phyloP scores from a whole-genome alignment of 2,888 invertebrate genomes.

The Strigamia crassipes region DNA sequence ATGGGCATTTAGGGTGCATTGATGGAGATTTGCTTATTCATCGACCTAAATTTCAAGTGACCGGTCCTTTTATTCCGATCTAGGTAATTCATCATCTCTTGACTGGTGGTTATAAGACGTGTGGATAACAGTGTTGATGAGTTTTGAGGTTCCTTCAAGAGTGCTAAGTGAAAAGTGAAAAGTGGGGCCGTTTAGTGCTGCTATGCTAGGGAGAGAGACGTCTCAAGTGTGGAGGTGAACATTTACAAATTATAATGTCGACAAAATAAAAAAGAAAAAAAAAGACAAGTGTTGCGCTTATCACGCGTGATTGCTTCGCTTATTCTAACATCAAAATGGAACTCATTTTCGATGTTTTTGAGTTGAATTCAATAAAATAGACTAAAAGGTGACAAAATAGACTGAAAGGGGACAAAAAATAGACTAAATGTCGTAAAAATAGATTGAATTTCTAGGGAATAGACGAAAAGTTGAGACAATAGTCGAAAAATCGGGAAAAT shows the following conservation, averaged over 20 bases:
- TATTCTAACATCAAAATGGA: too few species aligned
- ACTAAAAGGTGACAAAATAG: too few species aligned
- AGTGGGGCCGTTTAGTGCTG: not conserved
- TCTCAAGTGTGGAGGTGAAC: not conserved
- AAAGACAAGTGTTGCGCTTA: not conserved
- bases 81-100: constrained; percentile 19
- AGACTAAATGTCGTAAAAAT: too few species aligned
- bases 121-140: not conserved
- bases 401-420: too few species aligned
- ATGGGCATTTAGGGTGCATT: constrained; percentile 14
- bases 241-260: too few species aligned
- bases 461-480: too few species aligned
- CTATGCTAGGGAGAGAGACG: not conserved
- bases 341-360: too few species aligned
- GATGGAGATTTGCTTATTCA: constrained; percentile 31
- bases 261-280: too few species aligned
- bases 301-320: too few species aligned
- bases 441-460: too few species aligned
- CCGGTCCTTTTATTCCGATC: not conserved
- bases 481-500: too few species aligned
- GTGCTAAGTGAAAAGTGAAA: not conserved
- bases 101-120: constrained; percentile 17
- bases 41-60: constrained; percentile 36
- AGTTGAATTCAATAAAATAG: too few species aligned
- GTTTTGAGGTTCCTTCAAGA: not conserved